phyloP scores from a whole-genome alignment of 1,140 invertebrate genomes.

The Diabrotica virgifera region DNA sequence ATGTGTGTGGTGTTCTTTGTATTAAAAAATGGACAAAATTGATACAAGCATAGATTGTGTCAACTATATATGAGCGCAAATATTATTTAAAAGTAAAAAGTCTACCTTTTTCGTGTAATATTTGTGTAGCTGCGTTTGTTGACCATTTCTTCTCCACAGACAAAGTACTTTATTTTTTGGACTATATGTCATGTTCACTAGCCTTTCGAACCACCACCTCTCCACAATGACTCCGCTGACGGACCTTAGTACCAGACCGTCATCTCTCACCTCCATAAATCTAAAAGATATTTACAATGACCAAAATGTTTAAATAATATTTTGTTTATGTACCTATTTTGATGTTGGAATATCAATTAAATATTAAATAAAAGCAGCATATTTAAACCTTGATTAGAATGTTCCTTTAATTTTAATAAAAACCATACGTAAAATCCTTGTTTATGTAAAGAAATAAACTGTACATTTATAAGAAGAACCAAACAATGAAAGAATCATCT shows the following conservation, averaged over 20 bases:
- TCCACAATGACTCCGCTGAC: slow-evolving; percentile 86
- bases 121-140: slow-evolving; percentile 93
- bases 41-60: too few species aligned
- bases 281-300: slow-evolving; percentile 43
- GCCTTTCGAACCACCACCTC: slow-evolving; percentile 97
- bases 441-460: too few species aligned
- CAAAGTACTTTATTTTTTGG: slow-evolving; percentile 97
- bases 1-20: too few species aligned
- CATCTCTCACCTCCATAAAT: slow-evolving; percentile 97
- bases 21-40: too few species aligned
- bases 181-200: slow-evolving; percentile 99
- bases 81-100: neutral
- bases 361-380: too few species aligned
- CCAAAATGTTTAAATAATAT: neutral
- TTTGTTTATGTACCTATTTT: neutral
- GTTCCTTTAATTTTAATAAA: too few species aligned
- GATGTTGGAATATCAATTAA: too few species aligned
- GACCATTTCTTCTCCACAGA: slow-evolving; percentile 88
- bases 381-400: too few species aligned
- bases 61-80: too few species aligned
- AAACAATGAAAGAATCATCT: too few species aligned
- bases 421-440: too few species aligned
- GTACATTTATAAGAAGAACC: too few species aligned
- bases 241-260: slow-evolving; percentile 91
- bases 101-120: slow-evolving; percentile 97